A percentile compares a stretch with the other conserved stretches of the same genome.
Evolutionary conservation across 2,888 invertebrate genomes (phyloP).

Genomic region (Lasioglossum villosulum): DNA sequence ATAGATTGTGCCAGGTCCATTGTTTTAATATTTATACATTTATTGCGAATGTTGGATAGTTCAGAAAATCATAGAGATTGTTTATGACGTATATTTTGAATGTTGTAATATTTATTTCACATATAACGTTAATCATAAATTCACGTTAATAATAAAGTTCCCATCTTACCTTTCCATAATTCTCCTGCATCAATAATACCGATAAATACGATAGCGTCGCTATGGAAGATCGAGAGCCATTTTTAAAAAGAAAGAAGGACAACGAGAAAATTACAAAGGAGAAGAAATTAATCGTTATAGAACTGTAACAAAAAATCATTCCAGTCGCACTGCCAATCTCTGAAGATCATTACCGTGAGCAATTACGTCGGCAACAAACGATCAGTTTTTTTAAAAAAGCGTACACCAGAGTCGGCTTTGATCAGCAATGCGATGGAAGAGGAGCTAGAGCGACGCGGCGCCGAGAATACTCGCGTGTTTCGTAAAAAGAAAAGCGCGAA

Average conservation of each 20-base stretch:
- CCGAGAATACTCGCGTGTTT: slow-evolving; percentile 66
- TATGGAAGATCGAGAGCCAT: neutral
- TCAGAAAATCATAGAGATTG: neutral
- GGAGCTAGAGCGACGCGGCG: neutral
- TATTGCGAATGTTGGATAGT: neutral
- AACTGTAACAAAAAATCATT: neutral
- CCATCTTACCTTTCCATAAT: neutral
- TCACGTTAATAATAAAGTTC: neutral
- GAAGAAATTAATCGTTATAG: neutral
- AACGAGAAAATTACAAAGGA: neutral
- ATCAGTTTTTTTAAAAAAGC: neutral
- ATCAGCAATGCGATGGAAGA: neutral
- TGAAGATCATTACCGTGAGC: neutral
- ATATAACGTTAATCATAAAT: neutral
- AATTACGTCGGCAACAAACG: neutral
- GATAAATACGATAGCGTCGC: neutral
- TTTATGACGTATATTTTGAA: neutral
- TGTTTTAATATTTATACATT: neutral
- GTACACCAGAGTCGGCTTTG: neutral
- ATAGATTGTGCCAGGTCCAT: neutral
- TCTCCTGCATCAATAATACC: neutral
- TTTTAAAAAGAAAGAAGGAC: neutral
- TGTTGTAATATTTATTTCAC: neutral
- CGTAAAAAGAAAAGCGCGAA: slow-evolving; percentile 74
- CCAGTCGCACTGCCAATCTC: neutral